A percentile compares a stretch with the other conserved stretches of the same genome.
Evolutionary conservation across 2,113 vertebrate species (phyloP).

Genomic region (Perca schrenkii): DNA sequence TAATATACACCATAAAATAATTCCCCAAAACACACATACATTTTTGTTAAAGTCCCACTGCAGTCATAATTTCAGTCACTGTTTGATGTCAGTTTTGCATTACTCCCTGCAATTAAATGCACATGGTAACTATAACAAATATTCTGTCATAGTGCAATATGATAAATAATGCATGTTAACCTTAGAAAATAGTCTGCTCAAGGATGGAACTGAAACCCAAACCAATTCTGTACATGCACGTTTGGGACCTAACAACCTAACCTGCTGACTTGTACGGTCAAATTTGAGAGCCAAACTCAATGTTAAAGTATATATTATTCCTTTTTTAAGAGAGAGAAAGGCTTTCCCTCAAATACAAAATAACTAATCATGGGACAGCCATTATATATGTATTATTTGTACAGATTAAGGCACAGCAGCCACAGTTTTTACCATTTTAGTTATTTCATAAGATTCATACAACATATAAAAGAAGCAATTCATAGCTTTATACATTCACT

Average conservation of each 20-base stretch:
- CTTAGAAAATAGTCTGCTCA: not conserved
- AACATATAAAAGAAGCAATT: not conserved
- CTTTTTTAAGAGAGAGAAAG: not conserved
- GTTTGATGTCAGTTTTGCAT: constrained; percentile 3
- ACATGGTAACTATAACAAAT: constrained; percentile 3
- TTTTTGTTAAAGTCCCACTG: not conserved
- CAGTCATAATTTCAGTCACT: not conserved
- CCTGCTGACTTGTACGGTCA: not conserved
- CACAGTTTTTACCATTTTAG: not conserved
- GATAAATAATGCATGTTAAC: not conserved
- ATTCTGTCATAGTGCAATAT: too few species aligned
- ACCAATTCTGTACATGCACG: not conserved
- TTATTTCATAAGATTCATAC: not conserved
- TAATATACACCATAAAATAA: not conserved
- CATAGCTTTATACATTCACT: not conserved
- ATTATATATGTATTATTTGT: not conserved
- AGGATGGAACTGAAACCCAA: not conserved
- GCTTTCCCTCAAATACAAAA: not conserved
- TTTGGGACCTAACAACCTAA: not conserved
- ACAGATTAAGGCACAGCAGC: not conserved
- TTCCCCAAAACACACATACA: not conserved
- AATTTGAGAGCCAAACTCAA: not conserved
- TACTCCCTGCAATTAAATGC: constrained; percentile 10
- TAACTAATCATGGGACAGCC: not conserved
- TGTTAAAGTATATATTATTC: not conserved